A percentile compares a stretch with the other conserved stretches of the same genome.
phyloP scores from a whole-genome alignment of 1,140 invertebrate genomes.

The Dendroctonus valens region DNA sequence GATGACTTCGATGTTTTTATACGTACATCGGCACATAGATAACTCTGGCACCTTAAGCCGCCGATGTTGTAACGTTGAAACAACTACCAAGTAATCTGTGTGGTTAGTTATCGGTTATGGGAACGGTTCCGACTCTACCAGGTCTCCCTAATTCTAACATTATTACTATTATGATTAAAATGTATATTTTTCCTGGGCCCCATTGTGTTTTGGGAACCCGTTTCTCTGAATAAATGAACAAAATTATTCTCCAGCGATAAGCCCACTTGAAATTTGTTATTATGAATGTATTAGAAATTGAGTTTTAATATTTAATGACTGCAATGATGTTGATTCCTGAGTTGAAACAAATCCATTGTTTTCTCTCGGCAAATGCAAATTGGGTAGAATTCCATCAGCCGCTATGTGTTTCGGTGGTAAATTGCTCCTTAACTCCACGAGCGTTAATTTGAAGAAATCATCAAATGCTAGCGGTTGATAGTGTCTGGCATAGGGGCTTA shows the following conservation, averaged over 20 bases:
- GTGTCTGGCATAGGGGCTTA: too few species aligned
- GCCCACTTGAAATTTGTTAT: conserved; percentile 12
- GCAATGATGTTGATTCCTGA: not conserved
- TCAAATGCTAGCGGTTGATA: too few species aligned
- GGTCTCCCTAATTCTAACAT: not conserved
- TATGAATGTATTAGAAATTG: conserved; percentile 8
- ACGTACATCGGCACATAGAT: not conserved
- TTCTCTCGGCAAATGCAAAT: not conserved
- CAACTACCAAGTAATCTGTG: too few species aligned
- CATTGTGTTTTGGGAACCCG: conserved; percentile 8
- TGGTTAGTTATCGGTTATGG: too few species aligned
- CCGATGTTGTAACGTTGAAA: too few species aligned
- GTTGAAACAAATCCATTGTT: too few species aligned
- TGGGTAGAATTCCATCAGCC: not conserved
- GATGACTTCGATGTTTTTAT: conserved; percentile 7
- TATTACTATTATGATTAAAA: not conserved
- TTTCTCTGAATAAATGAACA: conserved; percentile 13
- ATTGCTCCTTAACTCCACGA: too few species aligned
- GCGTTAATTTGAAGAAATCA: too few species aligned
- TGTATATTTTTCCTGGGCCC: conserved; percentile 2
- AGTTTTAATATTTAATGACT: conserved; percentile 1
- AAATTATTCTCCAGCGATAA: conserved; percentile 8
- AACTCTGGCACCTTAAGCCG: not conserved
- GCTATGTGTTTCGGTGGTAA: too few species aligned
- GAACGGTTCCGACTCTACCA: too few species aligned